Evolutionary conservation across 1,140 invertebrate species (phyloP), one percentile per base, ranked within the genome.

Genomic region (Drosophila grimshawi): DNA sequence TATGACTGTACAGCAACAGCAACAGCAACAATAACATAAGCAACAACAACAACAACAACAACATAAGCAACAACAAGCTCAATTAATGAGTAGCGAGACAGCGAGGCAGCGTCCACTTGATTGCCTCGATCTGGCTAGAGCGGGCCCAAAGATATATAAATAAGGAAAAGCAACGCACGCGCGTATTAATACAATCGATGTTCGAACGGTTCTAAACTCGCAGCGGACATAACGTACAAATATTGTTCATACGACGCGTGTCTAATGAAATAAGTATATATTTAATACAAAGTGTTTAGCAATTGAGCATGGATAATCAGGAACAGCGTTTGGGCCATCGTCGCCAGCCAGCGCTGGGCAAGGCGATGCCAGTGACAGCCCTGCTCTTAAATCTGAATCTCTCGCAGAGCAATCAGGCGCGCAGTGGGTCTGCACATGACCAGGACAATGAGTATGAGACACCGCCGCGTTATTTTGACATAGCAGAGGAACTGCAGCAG

Each of bases 141-240:
- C 52, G 10, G 10, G 11, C 80, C 71, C 61, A 64, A 83, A 81
- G 78, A 88, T 86, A 86, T 86, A 86, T 86, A 86, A 86, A 86
- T 86, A 88, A 86, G 83, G 83, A 86, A 86, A 83, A 79, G 83
- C 80, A 86, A 86, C 83, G 83, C 83, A 86, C 83, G 83, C 83
- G 83, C 85, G 83, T 86, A 88, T 88, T 86, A 83, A 83, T 80
- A 30, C 82, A 77, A 72, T 86, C 62, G 52, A 72, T 83, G 80
- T 81, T 63, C 67, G 67, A 69, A 35, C 57, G 57, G 57, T 60
- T 86, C 83, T 86, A 89, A 88, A 82, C 68, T 76, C 64, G 53
- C 60, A 73, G 69, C 62, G 64, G 10, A 43, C 3, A n/a, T n/a
- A 48, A 63, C 39, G 41, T 27, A 37, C 19, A 65, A 61, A 53